Conservation (phyloP, 2,113 vertebrate species). For the Puntigrus tetrazona region DNA sequence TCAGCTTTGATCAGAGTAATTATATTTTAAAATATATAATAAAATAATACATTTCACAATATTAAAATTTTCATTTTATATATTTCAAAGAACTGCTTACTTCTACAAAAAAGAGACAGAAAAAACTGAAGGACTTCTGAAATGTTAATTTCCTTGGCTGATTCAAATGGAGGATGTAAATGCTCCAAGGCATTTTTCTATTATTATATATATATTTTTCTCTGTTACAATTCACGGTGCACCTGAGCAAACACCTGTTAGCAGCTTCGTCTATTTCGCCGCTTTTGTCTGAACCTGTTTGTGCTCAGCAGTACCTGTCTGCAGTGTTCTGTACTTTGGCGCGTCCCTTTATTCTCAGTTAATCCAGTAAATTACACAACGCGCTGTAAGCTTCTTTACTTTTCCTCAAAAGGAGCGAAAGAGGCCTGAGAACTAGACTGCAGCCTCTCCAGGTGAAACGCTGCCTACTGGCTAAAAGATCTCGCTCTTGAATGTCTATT, state of each 20-base stretch:
- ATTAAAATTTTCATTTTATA: neutral
- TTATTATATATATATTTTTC: neutral
- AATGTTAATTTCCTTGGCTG: neutral
- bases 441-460: neutral
- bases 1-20: neutral
- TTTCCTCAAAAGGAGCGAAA: slow-evolving; percentile 27
- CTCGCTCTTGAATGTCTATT: neutral
- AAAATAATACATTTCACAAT: neutral
- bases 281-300: slow-evolving; percentile 11
- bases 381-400: slow-evolving; percentile 28
- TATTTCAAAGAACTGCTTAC: neutral
- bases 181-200: neutral
- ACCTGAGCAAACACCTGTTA: slow-evolving; percentile 14
- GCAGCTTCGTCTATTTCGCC: neutral
- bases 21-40: neutral
- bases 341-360: slow-evolving; percentile 28
- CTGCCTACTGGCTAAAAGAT: neutral
- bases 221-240: neutral
- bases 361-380: slow-evolving; percentile 45
- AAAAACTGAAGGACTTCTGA: neutral
- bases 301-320: neutral
- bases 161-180: neutral
- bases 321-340: neutral
- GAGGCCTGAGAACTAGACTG: slow-evolving; percentile 14
- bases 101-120: neutral